Evolutionary conservation across 2,888 invertebrate genomes (phyloP).

Genomic region (Panzeria rudis): DNA sequence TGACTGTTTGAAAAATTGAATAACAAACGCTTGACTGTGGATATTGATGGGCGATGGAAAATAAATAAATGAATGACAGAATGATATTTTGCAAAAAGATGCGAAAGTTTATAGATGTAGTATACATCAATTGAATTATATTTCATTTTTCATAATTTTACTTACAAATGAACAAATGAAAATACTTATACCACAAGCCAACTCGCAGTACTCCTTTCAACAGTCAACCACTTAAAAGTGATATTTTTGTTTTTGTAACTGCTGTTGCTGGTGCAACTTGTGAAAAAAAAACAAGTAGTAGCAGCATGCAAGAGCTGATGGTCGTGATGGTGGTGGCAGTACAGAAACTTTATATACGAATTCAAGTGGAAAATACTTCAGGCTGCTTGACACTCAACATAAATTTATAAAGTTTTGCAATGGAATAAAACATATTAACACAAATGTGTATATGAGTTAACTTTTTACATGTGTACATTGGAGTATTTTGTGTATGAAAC

Average conservation of each 20-base stretch:
- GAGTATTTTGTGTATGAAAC: conserved; percentile 17
- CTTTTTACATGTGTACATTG: neutral
- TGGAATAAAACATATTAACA: conserved; percentile 29
- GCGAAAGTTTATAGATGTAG: conserved; percentile 30
- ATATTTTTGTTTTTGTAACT: conserved; percentile 27
- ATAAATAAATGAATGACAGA: conserved; percentile 57
- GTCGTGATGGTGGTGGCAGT: conserved; percentile 20
- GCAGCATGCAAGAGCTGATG: conserved; percentile 29
- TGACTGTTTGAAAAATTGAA: conserved; percentile 60
- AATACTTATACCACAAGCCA: conserved; percentile 13
- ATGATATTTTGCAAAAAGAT: conserved; percentile 42
- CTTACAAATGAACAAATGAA: conserved; percentile 30
- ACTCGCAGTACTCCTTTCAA: conserved; percentile 1
- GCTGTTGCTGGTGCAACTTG: conserved; percentile 27
- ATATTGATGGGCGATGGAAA: conserved; percentile 45
- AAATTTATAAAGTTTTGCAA: conserved; percentile 65
- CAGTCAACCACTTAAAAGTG: conserved; percentile 46
- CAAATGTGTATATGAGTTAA: neutral
- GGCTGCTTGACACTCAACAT: conserved; percentile 70
- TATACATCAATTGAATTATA: conserved; percentile 52
- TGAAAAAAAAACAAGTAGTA: conserved; percentile 4
- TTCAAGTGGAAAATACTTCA: conserved; percentile 74
- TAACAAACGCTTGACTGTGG: conserved; percentile 50
- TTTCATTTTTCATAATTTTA: conserved; percentile 67
- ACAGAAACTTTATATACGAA: conserved; percentile 69